Conservation (phyloP, 2,888 invertebrate species). For the Chrysodeixis includens region DNA sequence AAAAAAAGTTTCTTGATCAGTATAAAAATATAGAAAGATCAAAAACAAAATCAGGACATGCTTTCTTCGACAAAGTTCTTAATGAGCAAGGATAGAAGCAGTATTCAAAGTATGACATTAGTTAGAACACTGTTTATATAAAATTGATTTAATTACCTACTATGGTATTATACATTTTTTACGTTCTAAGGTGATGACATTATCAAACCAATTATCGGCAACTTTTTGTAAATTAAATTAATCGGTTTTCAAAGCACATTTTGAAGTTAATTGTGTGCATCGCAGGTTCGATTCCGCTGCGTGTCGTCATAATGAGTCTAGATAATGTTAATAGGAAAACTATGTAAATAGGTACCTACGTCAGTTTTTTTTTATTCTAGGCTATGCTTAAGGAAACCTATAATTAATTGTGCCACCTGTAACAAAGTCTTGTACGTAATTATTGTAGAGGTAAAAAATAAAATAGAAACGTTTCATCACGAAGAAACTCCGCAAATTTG, state of each 20-base stretch:
- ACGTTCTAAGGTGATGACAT: no score
- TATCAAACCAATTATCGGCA: not conserved
- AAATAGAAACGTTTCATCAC: no score
- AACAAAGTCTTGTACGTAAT: not conserved
- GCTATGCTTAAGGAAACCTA: slow-evolving; percentile 30
- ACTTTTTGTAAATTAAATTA: not conserved
- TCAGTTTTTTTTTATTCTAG: slow-evolving; percentile 18
- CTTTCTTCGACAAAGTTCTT: no score
- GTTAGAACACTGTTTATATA: no score
- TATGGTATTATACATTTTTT: no score
- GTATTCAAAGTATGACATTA: no score
- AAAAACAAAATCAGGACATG: no score
- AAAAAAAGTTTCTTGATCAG: no score
- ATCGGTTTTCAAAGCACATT: not conserved
- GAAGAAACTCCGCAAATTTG: no score
- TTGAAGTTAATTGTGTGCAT: slow-evolving; percentile 5
- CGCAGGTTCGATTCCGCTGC: slow-evolving; percentile 14
- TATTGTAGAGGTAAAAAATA: not conserved
- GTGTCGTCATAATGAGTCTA: slow-evolving; percentile 10
- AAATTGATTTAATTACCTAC: no score
- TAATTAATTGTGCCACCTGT: slow-evolving; percentile 49
- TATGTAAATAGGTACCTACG: slow-evolving; percentile 16
- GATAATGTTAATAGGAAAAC: slow-evolving; percentile 26
- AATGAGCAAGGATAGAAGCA: no score
- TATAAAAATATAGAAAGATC: no score